Evolutionary conservation across 2,113 vertebrate genomes (phyloP), one percentile per base, ranked within the genome.

Genomic region (Chlamydotis undulata): DNA sequence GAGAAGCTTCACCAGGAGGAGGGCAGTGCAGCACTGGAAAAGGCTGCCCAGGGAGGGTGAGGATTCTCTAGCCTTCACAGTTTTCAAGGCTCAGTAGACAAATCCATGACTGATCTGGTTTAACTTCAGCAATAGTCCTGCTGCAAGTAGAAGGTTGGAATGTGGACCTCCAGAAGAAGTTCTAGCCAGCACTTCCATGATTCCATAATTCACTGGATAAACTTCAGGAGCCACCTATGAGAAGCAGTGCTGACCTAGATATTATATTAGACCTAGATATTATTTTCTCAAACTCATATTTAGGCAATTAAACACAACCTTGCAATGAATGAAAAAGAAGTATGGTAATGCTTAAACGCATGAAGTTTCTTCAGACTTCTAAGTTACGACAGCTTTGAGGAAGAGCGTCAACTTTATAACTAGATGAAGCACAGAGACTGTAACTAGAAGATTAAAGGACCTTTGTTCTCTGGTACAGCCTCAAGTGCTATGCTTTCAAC

Each of bases 361-460:
- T 25, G 6, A 73, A 88, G 37, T 86, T 45, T 90, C 68, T 81
- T 83, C 75, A 77, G 28, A 83, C 21, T 88, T 86, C 5, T 86
- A 86, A 93, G 64, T 65, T 31, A 57, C 37, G 90, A 47, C 12
- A 89, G 43, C 69, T 94, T 74, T 70, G 47, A 94, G 73, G 49
- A 94, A 93, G 21, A 84, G 5, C 47, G 68, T 71, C 47, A 63
- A 87, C 14, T 81, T 94, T 77, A 52, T 81, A 71, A 79, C 52
- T 68, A 83, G 69, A 91, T 56, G 89, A 94, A 96, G 52, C 19
- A 35, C 21, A 74, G 63, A 90, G 65, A 39, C 37, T 73, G 25
- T 43, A 90, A 88, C 59, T 45, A 94, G 86, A 93, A 79, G 63
- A 90, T 87, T 28, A 96, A 94, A 94, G 69, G 76, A 84, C 18